A percentile compares a stretch with the other conserved stretches of the same genome.
Conservation (phyloP, 2,888 invertebrate genomes). For the Acheta domesticus region DNA sequence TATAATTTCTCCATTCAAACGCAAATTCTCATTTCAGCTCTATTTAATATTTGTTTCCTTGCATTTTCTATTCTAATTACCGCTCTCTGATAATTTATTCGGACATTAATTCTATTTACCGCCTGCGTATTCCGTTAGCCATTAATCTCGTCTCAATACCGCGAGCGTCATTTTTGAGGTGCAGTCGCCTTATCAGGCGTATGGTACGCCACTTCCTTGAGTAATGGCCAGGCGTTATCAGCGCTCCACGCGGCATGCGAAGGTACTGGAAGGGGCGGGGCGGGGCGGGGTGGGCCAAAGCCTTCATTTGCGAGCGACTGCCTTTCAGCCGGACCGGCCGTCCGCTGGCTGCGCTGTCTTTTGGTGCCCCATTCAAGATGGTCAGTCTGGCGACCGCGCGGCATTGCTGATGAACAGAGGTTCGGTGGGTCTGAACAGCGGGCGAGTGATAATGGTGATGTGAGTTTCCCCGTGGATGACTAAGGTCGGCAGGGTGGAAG, state of each 20-base stretch:
- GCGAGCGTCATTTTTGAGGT: background rate
- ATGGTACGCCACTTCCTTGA: background rate
- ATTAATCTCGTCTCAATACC: background rate
- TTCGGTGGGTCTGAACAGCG: too few relatives aligned
- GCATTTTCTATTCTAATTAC: background rate
- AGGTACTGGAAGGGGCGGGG: background rate
- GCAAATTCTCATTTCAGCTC: background rate
- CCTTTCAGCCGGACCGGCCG: background rate
- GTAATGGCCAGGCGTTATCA: background rate
- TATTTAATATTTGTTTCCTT: background rate
- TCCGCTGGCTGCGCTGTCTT: background rate
- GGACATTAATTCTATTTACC: conserved; percentile 11
- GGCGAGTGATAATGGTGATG: too few relatives aligned
- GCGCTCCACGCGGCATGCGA: background rate
- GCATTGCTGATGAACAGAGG: too few relatives aligned
- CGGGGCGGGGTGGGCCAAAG: background rate
- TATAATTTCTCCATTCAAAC: background rate
- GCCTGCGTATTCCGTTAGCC: background rate
- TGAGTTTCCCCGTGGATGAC: too few relatives aligned
- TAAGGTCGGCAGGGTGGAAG: too few relatives aligned
- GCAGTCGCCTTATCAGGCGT: background rate
- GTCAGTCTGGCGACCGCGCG: too few relatives aligned
- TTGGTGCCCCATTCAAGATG: too few relatives aligned
- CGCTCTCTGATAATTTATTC: background rate
- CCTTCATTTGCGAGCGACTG: background rate